Evolutionary conservation across 2,113 vertebrate species (phyloP), one percentile per base, ranked within the genome.

Genomic region (Spea multiplicata): DNA sequence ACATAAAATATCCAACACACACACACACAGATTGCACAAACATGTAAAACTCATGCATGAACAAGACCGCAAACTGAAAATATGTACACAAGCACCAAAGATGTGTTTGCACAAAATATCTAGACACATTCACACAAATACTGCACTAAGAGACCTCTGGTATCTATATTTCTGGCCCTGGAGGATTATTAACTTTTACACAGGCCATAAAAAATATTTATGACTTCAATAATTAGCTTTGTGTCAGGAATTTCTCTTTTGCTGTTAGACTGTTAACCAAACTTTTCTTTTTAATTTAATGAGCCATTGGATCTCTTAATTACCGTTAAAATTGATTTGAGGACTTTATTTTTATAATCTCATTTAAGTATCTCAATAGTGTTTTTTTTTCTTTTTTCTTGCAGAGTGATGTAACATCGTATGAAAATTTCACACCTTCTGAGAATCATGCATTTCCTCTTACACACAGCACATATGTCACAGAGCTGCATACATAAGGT

Each of bases 221-320:
- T 75, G 61, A 67, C 44, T 66, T 50, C 49, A 75, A 55, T 55
- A 67, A 75, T 67, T 53, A 75, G 47, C 64, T 45, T 45, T 44
- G 64, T 55, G 64, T 75, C 64, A 67, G 74, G 49, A 12, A 66
- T 5, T 64, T 55, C 49, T 66, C 10, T 49, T 66, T 13, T 47
- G 17, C 50, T 66, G 61, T 44, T 52, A 7, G 44, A 14, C 17
- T 44, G 44, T 53, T 59, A 76, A 70, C 6, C 59, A 66, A 76
- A 55, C 44, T 76, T 59, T 76, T 69, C 55, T 76, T 68, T 66
- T 69, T 70, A 44, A 68, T 69, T 61, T 76, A 76, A 76, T 76
- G 75, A 76, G 45, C 52, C 50, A 12, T 76, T n/a, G 14, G 53
- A 10, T 57, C 50, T 52, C 6, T 76, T 76, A 45, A 76, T 69